Base-by-base conservation (phyloP, 1,140 invertebrate genomes). In the Harlomillsia oculata region DNA sequence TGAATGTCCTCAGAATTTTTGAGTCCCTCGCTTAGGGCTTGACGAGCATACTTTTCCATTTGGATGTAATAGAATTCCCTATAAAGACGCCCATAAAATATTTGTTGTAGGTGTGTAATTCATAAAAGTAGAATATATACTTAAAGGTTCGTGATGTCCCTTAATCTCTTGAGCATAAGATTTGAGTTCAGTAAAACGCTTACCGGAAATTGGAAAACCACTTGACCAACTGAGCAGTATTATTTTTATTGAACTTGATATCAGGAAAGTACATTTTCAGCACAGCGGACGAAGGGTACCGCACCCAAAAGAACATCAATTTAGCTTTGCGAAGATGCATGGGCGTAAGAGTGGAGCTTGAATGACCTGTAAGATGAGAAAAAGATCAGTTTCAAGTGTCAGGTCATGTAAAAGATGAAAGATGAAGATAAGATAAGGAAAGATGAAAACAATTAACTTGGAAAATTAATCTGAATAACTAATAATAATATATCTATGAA, bases 51-150 rank as follows among this genome's bases (percentile, higher is more conserved):
- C 75, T 99, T 99, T 78, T 99, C 97, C 94, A 99, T 99, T 78
- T 99, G 96, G 71, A 98, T 99, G 78, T 99, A 99, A 80, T 95
- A 99, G 79, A 99, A 99, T 77, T 99, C 96, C 74, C 96, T 99
- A 83, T 45, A 50, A 46, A 37, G 5, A n/a, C 16, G 14, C 5
- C 20, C 1, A 41, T 18, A 41, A 1, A 3, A 26, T 28, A 28
- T 16, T 2, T 26, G n/a, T 16, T 26, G 43, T 28, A 20, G 18
- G 30, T 25, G n/a, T 26, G 23, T 26, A 6, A 20, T 44, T 8
- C 20, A 44, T 40, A 23, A n/a, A n/a, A n/a, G n/a, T n/a, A n/a
- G n/a, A n/a, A n/a, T n/a, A n/a, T n/a, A 14, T 9, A 43, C 9
- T 13, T 9, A 43, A 18, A 34, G 9, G 32, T 34, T 11, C 32